Base-by-base conservation (phyloP, 2,797 vertebrate species). In the Borostomias antarcticus region DNA sequence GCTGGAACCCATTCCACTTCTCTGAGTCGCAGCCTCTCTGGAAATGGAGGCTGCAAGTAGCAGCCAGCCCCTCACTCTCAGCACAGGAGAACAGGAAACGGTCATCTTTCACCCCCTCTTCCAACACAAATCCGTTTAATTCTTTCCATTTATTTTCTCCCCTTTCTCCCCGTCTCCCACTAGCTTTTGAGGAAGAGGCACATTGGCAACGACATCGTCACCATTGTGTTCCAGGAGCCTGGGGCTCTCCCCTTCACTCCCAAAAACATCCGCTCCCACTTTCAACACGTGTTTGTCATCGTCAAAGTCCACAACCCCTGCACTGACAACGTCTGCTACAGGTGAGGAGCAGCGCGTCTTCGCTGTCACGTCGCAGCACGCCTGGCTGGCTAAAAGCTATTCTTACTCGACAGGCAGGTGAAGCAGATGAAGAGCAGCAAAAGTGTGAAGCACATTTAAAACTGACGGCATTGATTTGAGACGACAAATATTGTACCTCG, bases 201-300 rank as follows among this genome's bases (percentile, higher is more conserved):
- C 86, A 98, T 99, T 51, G 97, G 97, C 86, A 99, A 99, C 72
- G 97, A 99, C 79, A 98, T 99, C 63, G 97, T 99, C 87, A 99
- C 97, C 82, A 95, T 99, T 86, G 94, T 99, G 80, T 99, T 99
- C 90, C 97, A 99, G 92, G 97, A 99, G 86, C 97, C 97, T 0
- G 97, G 97, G 71, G 95, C 97, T 50, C 94, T 98, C 83, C 96
- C 97, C 76, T 99, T 99, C 78, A 98, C 96, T 68, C 96, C 97
- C 29, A 97, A 96, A 91, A 94, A 93, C 91, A 97, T 99, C 89
- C 96, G 97, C 78, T 98, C 97, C 29, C 97, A 99, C 89, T 98
- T 99, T 74, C 97, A 99, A 70, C 97, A 99, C 69, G 96, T 98
- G 64, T 99, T 99, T 85, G 95, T 98, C 88, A 97, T 98, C 69